phyloP scores from a whole-genome alignment of 2,113 vertebrate genomes.

The Brachirus orientalis region DNA sequence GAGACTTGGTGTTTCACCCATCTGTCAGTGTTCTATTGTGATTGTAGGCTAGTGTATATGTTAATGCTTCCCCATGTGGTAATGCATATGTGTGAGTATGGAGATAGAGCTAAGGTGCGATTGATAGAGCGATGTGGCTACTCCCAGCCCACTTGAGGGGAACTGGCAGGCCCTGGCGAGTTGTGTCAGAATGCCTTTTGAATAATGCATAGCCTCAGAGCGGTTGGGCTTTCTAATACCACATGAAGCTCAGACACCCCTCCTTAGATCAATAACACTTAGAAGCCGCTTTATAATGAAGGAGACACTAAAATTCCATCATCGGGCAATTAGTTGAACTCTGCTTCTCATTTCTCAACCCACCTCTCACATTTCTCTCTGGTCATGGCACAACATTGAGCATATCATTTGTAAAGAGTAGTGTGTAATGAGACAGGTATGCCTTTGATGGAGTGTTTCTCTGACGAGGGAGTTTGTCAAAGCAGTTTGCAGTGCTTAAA shows the following conservation, averaged over 20 bases:
- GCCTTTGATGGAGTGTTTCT: slow-evolving; percentile 53
- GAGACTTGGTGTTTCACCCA: not conserved
- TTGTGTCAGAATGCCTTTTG: slow-evolving; percentile 78
- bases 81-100: not conserved
- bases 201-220: slow-evolving; percentile 86
- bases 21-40: not conserved
- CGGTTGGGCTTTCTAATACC: slow-evolving; percentile 84
- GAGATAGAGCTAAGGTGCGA: not conserved
- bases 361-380: slow-evolving; percentile 35
- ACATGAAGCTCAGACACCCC: slow-evolving; percentile 83
- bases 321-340: slow-evolving; percentile 81
- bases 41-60: not conserved
- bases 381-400: slow-evolving; percentile 2
- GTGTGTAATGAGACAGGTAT: slow-evolving; percentile 34
- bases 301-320: slow-evolving; percentile 82
- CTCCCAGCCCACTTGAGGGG: slow-evolving; percentile 78
- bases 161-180: slow-evolving; percentile 70
- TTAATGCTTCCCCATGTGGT: not conserved
- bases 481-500: slow-evolving; percentile 36
- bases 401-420: slow-evolving; percentile 37
- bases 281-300: slow-evolving; percentile 86
- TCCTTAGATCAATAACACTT: slow-evolving; percentile 88
- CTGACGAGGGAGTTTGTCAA: slow-evolving; percentile 57
- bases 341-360: slow-evolving; percentile 52
- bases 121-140: slow-evolving; percentile 52